These are phyloP conservation scores for Nomia melanderi DNA, from an alignment of 1,140 invertebrate species.

Conservation along the genomic window DNA sequence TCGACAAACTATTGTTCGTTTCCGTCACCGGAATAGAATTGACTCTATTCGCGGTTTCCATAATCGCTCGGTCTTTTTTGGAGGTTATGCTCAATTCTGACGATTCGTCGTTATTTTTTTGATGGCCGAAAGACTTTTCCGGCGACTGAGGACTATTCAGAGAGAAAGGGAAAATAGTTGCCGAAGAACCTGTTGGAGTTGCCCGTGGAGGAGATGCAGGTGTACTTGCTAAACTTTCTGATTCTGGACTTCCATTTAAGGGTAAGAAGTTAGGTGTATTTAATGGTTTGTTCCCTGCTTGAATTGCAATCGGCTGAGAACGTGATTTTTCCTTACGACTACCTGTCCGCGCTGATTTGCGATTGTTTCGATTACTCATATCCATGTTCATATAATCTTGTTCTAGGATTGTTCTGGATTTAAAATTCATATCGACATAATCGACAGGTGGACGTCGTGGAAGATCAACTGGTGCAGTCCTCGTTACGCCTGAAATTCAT, in stretches of 20 bases:
- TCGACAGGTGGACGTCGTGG: slow-evolving; percentile 81
- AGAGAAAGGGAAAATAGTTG: slow-evolving; percentile 84
- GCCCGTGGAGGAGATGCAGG: slow-evolving; percentile 79
- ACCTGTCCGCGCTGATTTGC: slow-evolving; percentile 61
- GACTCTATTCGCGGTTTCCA: slow-evolving; percentile 62
- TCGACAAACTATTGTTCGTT: slow-evolving; percentile 19
- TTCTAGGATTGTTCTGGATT: slow-evolving; percentile 71
- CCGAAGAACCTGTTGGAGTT: slow-evolving; percentile 81
- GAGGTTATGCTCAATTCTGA: slow-evolving; percentile 36
- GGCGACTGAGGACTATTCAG: slow-evolving; percentile 83
- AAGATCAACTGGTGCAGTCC: slow-evolving; percentile 78
- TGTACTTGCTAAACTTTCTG: slow-evolving; percentile 77
- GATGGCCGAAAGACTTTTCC: slow-evolving; percentile 74
- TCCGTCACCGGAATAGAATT: slow-evolving; percentile 47
- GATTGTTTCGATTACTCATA: slow-evolving; percentile 65
- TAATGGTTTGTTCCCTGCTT: slow-evolving; percentile 75
- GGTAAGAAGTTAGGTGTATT: slow-evolving; percentile 77
- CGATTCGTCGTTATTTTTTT: slow-evolving; percentile 53
- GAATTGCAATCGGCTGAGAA: slow-evolving; percentile 84
- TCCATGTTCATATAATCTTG: slow-evolving; percentile 80
- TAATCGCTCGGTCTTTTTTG: slow-evolving; percentile 72
- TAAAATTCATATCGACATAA: slow-evolving; percentile 84
- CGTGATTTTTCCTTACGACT: slow-evolving; percentile 78
- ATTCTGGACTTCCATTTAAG: slow-evolving; percentile 74
- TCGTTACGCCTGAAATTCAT: slow-evolving; percentile 66